Conservation (phyloP, 2,797 vertebrate genomes). For the Chlorospingus flavigularis region DNA sequence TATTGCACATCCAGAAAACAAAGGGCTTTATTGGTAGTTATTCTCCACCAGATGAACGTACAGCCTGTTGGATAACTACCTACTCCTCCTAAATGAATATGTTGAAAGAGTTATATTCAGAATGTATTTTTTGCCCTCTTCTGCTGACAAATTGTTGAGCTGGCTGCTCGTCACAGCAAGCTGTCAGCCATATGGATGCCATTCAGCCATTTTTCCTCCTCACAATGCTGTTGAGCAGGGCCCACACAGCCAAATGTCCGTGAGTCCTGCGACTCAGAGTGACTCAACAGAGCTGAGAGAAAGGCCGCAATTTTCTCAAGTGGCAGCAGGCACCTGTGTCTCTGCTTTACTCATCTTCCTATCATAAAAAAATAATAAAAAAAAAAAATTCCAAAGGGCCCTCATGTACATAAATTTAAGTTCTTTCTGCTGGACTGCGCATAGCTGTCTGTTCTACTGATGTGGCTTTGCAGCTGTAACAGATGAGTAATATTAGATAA, state of each 20-base stretch:
- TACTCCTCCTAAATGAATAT: slow-evolving; percentile 9
- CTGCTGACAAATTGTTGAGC: slow-evolving; percentile 62
- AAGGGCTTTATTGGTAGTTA: background rate
- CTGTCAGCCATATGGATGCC: slow-evolving; percentile 72
- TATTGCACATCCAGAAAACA: background rate
- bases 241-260: slow-evolving; percentile 72
- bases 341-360: slow-evolving; percentile 2
- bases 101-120: slow-evolving; percentile 25
- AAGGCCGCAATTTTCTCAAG: background rate
- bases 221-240: slow-evolving; percentile 24
- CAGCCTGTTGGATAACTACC: background rate
- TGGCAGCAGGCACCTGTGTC: background rate
- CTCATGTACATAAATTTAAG: background rate
- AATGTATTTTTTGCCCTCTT: slow-evolving; percentile 11
- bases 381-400: background rate
- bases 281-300: background rate
- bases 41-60: background rate
- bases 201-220: slow-evolving; percentile 65
- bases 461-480: background rate
- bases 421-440: background rate
- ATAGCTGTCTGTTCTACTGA: background rate
- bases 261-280: slow-evolving; percentile 36
- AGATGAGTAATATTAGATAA: background rate
- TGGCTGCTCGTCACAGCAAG: slow-evolving; percentile 57
- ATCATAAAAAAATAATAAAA: background rate